Evolutionary conservation across 1,140 invertebrate genomes (phyloP).

Genomic region (Carposina sasakii): DNA sequence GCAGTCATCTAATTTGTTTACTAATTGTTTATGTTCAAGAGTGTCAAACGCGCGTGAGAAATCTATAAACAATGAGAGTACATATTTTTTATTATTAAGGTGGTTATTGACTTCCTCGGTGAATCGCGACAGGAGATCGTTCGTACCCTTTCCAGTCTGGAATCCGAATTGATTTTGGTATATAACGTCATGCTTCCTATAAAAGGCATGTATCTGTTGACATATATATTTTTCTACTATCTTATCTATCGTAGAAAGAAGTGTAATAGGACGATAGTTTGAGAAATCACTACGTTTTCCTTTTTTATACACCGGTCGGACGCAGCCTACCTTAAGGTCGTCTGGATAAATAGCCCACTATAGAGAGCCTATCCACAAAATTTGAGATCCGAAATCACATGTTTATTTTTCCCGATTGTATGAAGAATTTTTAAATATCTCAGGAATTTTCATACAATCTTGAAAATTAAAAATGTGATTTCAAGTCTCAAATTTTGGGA

Average conservation of each 20-base stretch:
- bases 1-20: background rate
- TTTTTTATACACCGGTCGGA: conserved; percentile 1
- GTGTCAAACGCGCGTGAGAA: background rate
- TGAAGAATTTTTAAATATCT: too few relatives aligned
- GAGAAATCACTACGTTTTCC: background rate
- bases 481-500: too few relatives aligned
- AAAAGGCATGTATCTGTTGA: background rate
- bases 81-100: conserved; percentile 4
- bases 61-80: conserved; percentile 2
- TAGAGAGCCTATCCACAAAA: too few relatives aligned
- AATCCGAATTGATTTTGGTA: background rate
- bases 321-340: background rate
- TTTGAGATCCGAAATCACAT: too few relatives aligned
- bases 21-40: background rate
- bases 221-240: background rate
- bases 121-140: background rate
- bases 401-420: too few relatives aligned
- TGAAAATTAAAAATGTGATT: too few relatives aligned
- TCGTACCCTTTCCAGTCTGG: background rate
- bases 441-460: too few relatives aligned
- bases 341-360: too few relatives aligned
- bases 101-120: background rate
- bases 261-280: conserved; percentile 4
- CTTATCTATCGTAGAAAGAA: background rate
- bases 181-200: background rate